These are phyloP conservation scores for Esperia sulphurella DNA, from an alignment of 2,888 invertebrate species.

Conservation along the genomic window DNA sequence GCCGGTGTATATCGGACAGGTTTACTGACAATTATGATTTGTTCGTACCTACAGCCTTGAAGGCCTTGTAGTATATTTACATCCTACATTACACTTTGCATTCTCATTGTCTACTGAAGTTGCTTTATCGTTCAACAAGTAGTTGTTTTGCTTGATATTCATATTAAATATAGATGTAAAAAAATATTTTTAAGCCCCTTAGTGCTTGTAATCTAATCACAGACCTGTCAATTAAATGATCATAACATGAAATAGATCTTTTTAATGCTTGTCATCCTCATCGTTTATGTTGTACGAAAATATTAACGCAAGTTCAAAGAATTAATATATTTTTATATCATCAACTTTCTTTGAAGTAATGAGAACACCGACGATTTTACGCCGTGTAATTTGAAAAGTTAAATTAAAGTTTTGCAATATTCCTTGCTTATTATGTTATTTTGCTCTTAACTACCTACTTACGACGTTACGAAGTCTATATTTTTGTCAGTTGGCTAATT, in stretches of 20 bases:
- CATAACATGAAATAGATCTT: too few species aligned
- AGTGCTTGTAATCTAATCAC: too few species aligned
- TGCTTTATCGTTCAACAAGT: neutral
- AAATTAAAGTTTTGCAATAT: neutral
- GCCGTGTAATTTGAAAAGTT: neutral
- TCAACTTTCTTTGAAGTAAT: neutral
- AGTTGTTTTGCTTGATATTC: too few species aligned
- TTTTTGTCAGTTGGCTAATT: neutral
- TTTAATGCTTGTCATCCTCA: too few species aligned
- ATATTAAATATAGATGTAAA: too few species aligned
- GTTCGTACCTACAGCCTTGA: constrained; percentile 40
- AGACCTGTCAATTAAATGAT: too few species aligned
- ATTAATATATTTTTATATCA: neutral
- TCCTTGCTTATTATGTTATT: neutral
- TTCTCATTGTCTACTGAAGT: neutral
- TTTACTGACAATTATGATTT: constrained; percentile 48
- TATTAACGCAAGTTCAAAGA: neutral
- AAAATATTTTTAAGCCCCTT: too few species aligned
- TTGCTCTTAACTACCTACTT: neutral
- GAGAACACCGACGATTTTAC: neutral
- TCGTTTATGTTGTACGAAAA: too few species aligned
- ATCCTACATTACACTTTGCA: constrained; percentile 50
- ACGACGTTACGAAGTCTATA: neutral
- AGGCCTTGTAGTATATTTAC: constrained; percentile 55
- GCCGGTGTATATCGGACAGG: constrained; percentile 33